Evolutionary conservation across 2,797 vertebrate genomes (phyloP), one percentile per base, ranked within the genome.

Genomic region (Nothura maculosa): DNA sequence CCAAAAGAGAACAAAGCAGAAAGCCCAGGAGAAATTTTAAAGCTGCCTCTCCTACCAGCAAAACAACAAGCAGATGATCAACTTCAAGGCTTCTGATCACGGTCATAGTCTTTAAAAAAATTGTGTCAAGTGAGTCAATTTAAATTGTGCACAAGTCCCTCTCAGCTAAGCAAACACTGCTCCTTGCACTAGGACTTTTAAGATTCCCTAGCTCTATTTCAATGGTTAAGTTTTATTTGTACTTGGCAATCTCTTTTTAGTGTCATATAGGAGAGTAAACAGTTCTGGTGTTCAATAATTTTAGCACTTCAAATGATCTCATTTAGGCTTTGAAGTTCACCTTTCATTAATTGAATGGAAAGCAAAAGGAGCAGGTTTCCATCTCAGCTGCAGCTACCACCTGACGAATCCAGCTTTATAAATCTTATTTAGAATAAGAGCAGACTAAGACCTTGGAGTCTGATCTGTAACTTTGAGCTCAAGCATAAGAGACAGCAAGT

Each of bases 241-340:
- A 75, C 43, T 34, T 81, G 88, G 47, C 36, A 69, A 68, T 43
- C 16, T 36, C 12, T 72, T 74, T 62, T 79, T 72, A 72, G 45
- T 0, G 30, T 50, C 62, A 76, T 24, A 76, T 47, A 93, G 70
- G 15, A 69, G 91, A 76, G 69, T 54, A 95, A 92, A 93, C 34
- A 83, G 40, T 76, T 79, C 81, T 66, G 22, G 55, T 94, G 92
- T 93, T 96, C 90, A 90, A 95, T 95, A 94, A 94, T 94, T 94
- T 96, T 94, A 94, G 94, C 93, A 96, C 93, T 96, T 96, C 93
- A 95, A 93, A 96, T 96, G 88, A 83, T 93, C 88, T 92, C 73
- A 76, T 85, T 95, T 87, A 83, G 81, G 87, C 92, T 96, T 95
- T 95, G 94, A 96, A 94, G 94, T 96, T 89, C 79, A 83, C 69